Evolutionary conservation across 1,140 invertebrate species (phyloP), one percentile per base, ranked within the genome.

Genomic region (Cydia strobilella): DNA sequence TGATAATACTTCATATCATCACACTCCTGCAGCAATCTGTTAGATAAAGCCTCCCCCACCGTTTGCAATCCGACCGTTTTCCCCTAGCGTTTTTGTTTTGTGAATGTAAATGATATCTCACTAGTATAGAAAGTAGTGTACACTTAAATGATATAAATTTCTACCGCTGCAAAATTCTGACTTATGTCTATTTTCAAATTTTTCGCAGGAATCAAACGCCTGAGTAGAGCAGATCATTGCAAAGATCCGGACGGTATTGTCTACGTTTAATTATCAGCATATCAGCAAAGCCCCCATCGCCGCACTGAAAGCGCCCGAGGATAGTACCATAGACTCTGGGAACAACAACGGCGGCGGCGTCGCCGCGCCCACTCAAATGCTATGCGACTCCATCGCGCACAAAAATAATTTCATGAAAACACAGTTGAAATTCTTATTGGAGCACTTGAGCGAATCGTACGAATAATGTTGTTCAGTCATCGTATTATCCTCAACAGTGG

Each of bases 221-320:
- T 96, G 95, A 96, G 95, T 96, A 94, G 95, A 95, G 94, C 94
- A 95, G 95, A 95, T 95, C 94, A 96, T 95, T 95, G 95, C 95
- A 95, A 95, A 95, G 94, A 95, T 95, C 94, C 95, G 94, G 93
- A 94, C 95, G 93, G 95, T 95, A 94, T 94, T 95, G 93, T 94
- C 95, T 90, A 95, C 95, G 93, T 95, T 95, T 94, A 95, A 94
- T 90, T 94, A 95, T 93, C 95, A 95, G 92, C 95, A 95, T 91
- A 92, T 94, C 90, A 93, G 78, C 87, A 93, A 92, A 87, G 94
- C 94, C 83, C 81, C 94, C 82, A 87, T 90, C 90, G 90, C 90
- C 88, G 91, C 89, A 86, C 90, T 89, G 86, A 88, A 87, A 86
- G 89, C 90, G 74, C 77, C 73, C 59, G 87, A 84, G 88, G 89